Evolutionary conservation across 2,113 vertebrate genomes (phyloP).

Genomic region (Balaenoptera acutorostrata): DNA sequence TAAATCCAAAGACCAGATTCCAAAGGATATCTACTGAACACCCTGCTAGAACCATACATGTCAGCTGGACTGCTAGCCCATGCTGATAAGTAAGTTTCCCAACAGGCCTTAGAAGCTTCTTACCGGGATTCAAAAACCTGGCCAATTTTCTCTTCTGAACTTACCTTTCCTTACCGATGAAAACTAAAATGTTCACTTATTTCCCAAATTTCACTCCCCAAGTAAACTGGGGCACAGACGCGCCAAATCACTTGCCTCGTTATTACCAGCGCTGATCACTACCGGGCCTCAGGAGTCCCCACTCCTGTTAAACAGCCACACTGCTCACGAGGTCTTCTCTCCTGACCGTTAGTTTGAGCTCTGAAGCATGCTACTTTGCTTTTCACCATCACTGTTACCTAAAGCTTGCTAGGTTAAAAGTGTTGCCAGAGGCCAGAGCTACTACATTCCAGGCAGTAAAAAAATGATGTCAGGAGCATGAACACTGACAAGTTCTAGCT

Average conservation of each 20-base stretch:
- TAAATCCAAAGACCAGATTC: neutral
- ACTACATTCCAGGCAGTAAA: neutral
- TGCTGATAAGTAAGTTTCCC: neutral
- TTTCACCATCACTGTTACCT: neutral
- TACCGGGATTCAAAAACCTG: neutral
- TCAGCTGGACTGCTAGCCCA: neutral
- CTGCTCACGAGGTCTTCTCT: neutral
- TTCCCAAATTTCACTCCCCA: neutral
- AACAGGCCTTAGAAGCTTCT: neutral
- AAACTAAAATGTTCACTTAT: conserved; percentile 4
- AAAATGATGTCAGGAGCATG: neutral
- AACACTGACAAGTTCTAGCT: neutral
- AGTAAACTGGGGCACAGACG: neutral
- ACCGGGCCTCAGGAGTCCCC: neutral
- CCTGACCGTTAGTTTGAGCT: neutral
- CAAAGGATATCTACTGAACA: neutral
- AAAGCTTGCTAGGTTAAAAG: neutral
- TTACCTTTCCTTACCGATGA: neutral
- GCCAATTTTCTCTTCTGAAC: neutral
- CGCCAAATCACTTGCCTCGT: neutral
- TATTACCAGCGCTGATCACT: neutral
- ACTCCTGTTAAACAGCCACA: neutral
- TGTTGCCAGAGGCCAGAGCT: neutral
- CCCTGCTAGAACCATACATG: neutral
- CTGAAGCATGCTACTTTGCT: neutral